phyloP scores from a whole-genome alignment of 2,888 invertebrate species.

The Acanthosepion esculentum region DNA sequence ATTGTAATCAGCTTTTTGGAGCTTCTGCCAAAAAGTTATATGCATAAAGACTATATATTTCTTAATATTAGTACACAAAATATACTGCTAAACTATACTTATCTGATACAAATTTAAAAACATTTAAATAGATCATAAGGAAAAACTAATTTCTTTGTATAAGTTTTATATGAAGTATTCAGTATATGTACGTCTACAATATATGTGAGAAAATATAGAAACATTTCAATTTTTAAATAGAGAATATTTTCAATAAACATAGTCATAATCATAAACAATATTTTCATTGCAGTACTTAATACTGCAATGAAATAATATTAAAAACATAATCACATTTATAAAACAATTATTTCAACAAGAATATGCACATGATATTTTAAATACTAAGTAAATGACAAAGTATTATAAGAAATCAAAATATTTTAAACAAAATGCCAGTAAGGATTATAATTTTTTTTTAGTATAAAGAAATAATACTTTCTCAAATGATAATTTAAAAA shows the following conservation, averaged over 20 bases:
- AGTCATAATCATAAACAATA: background rate
- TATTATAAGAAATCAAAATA: background rate
- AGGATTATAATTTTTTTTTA: background rate
- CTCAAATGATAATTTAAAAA: background rate
- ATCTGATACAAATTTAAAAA: background rate
- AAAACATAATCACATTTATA: background rate
- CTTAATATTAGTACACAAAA: background rate
- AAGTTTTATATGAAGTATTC: too few relatives aligned
- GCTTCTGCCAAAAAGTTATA: too few relatives aligned
- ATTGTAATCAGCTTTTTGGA: too few relatives aligned
- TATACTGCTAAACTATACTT: background rate
- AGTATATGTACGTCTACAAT: too few relatives aligned
- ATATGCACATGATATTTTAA: constrained; percentile 5
- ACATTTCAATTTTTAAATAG: background rate
- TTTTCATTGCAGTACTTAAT: background rate
- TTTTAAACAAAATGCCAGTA: background rate
- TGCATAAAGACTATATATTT: background rate
- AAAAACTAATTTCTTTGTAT: background rate
- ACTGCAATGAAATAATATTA: background rate
- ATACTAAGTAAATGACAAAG: background rate
- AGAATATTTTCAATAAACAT: background rate
- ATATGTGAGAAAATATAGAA: background rate
- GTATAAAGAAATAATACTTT: background rate
- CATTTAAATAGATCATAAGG: background rate
- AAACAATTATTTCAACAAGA: background rate